phyloP scores from a whole-genome alignment of 64 coral and sea anemone species.

The Porites australiensis region DNA sequence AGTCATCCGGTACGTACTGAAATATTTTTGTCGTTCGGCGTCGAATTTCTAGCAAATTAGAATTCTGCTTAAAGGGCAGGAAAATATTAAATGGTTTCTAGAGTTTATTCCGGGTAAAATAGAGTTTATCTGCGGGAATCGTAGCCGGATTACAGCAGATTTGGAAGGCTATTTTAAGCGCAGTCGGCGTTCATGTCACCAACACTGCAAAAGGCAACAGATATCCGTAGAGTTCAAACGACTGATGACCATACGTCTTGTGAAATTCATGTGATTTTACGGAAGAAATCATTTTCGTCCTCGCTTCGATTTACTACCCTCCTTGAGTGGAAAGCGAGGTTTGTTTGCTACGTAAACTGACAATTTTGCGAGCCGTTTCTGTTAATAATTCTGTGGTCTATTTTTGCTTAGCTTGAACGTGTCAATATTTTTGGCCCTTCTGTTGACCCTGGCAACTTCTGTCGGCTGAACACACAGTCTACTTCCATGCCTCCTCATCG shows the following conservation, averaged over 20 bases:
- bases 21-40: constrained; percentile 6
- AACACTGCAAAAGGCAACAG: background rate
- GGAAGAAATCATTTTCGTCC: background rate
- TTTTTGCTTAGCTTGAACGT: background rate
- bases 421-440: background rate
- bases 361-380: no score
- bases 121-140: background rate
- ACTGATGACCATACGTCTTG: background rate
- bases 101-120: background rate
- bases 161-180: background rate
- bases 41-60: background rate
- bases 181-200: background rate
- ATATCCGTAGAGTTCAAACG: background rate
- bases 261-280: background rate
- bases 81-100: background rate
- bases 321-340: background rate
- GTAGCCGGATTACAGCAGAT: background rate
- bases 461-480: background rate
- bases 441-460: background rate
- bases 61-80: background rate
- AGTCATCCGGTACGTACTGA: background rate
- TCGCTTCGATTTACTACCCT: no score
- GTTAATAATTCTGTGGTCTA: no score
- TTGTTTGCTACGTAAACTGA: no score
- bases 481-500: no score